A percentile compares a stretch with the other conserved stretches of the same genome.
phyloP scores from a whole-genome alignment of 1,140 invertebrate genomes.

The Yoshiicerus persimilis region DNA sequence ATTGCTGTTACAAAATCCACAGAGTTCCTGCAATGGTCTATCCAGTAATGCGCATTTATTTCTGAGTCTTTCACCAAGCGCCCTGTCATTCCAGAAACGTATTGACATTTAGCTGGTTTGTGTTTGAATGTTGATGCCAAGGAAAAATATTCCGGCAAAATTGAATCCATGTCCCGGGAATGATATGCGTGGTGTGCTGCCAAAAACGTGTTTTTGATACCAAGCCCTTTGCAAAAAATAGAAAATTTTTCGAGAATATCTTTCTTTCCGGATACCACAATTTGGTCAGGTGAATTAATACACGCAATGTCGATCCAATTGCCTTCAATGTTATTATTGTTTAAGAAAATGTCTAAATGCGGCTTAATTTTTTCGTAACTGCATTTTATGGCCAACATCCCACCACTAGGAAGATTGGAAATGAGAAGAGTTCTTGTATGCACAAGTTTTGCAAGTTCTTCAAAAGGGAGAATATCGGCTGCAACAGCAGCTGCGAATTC shows the following conservation, averaged over 20 bases:
- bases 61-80: background rate
- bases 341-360: too few species aligned
- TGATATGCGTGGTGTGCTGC: slow-evolving; percentile 12
- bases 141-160: background rate
- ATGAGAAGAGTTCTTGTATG: too few species aligned
- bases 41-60: background rate
- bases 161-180: slow-evolving; percentile 21
- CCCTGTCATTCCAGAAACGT: background rate
- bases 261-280: too few species aligned
- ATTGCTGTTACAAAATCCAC: slow-evolving; percentile 1
- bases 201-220: background rate
- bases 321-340: too few species aligned
- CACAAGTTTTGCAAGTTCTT: too few species aligned
- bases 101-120: background rate
- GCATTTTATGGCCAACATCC: too few species aligned
- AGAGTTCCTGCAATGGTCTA: background rate
- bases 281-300: slow-evolving; percentile 1
- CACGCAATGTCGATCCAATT: background rate
- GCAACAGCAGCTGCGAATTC: too few species aligned
- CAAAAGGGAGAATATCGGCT: too few species aligned
- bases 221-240: background rate
- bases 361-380: too few species aligned
- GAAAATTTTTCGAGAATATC: background rate
- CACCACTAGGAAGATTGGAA: too few species aligned
- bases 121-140: background rate